Evolutionary conservation across 2,888 invertebrate species (phyloP).

Genomic region (Scotopteryx bipunctaria): DNA sequence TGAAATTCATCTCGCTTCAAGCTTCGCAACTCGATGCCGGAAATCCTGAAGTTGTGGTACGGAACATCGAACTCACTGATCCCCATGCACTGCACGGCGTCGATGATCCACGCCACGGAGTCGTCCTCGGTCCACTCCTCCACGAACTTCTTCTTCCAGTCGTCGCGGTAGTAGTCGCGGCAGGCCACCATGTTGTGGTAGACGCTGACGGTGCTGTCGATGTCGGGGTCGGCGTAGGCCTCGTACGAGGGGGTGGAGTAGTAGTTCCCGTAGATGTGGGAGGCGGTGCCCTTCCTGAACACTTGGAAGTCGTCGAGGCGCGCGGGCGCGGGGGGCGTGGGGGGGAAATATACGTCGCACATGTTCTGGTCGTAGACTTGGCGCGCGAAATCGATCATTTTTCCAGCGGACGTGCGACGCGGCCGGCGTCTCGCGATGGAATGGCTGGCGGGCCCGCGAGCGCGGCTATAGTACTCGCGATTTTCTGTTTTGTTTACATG

Average conservation of each 20-base stretch:
- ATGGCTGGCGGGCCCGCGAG: conserved; percentile 50
- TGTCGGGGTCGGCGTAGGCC: conserved; percentile 65
- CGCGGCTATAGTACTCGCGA: conserved; percentile 54
- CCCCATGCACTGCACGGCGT: conserved; percentile 63
- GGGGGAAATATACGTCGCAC: conserved; percentile 68
- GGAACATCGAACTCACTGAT: conserved; percentile 71
- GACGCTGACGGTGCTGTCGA: conserved; percentile 62
- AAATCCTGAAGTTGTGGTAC: conserved; percentile 69
- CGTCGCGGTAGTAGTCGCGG: conserved; percentile 66
- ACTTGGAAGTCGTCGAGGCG: conserved; percentile 78
- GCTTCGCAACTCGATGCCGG: conserved; percentile 62
- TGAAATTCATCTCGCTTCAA: conserved; percentile 70
- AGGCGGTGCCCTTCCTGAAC: conserved; percentile 70
- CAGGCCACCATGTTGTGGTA: conserved; percentile 72
- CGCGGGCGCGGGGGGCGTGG: conserved; percentile 66
- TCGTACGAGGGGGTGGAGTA: conserved; percentile 68
- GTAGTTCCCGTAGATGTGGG: conserved; percentile 68
- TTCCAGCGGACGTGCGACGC: conserved; percentile 55
- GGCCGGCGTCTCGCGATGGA: conserved; percentile 59
- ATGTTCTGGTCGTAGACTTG: conserved; percentile 74
- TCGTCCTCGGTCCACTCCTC: conserved; percentile 82
- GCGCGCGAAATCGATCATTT: conserved; percentile 77
- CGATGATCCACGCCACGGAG: conserved; percentile 81
- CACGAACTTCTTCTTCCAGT: conserved; percentile 81
- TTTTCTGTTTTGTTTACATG: conserved; percentile 69